These are phyloP conservation scores for Atrina japonica DNA, from an alignment of 2,888 invertebrate species.

Conservation along the genomic window DNA sequence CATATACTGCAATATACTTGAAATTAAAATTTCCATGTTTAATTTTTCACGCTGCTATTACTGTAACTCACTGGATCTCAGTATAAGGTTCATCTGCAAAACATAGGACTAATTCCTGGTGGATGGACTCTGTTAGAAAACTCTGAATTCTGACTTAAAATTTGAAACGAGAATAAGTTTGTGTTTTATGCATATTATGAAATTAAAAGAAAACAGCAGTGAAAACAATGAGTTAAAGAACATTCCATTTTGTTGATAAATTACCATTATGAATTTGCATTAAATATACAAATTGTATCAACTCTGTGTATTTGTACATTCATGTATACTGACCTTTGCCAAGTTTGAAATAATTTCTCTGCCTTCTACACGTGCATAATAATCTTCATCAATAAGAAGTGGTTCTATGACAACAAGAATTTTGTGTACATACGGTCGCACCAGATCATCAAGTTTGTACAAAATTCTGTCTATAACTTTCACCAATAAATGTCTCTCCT, in stretches of 20 bases:
- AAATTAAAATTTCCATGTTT: background rate
- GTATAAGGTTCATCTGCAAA: no score
- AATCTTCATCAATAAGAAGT: constrained; percentile 98
- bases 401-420: constrained; percentile 99
- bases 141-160: no score
- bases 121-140: no score
- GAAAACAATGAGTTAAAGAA: no score
- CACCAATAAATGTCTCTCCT: constrained; percentile 98
- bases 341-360: constrained; percentile 99
- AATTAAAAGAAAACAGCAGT: no score
- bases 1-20: background rate
- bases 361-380: constrained; percentile 99
- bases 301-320: no score
- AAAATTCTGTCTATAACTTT: constrained; percentile 99
- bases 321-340: constrained; percentile 90
- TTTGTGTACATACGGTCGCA: constrained; percentile 99
- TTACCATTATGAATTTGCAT: no score
- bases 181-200: no score
- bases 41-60: background rate
- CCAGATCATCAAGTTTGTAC: constrained; percentile 98
- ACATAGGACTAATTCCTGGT: no score
- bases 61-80: background rate
- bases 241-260: no score
- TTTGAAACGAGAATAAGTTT: no score
- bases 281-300: no score